Conservation (phyloP, 2,888 invertebrate species). For the Elegia similella region DNA sequence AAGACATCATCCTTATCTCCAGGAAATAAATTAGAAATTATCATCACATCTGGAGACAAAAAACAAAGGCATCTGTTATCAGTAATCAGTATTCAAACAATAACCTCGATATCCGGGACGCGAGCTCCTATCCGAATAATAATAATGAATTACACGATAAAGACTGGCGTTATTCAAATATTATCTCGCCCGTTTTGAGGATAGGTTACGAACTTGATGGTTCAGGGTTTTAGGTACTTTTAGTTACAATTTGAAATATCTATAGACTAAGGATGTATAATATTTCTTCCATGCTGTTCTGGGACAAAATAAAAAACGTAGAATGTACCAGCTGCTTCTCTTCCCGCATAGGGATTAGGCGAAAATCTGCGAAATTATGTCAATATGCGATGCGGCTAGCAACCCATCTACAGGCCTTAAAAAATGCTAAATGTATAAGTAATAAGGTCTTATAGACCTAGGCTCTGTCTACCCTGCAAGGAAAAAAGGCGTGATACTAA, state of each 20-base stretch:
- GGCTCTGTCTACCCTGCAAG: too few species aligned
- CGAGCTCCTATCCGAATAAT: conserved; percentile 44
- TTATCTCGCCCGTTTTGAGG: conserved; percentile 32
- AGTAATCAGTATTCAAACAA: conserved; percentile 55
- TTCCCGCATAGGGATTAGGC: too few species aligned
- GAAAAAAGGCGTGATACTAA: too few species aligned
- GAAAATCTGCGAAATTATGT: too few species aligned
- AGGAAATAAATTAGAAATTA: conserved; percentile 1
- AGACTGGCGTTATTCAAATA: conserved; percentile 43
- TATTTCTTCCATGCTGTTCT: too few species aligned
- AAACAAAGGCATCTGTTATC: conserved; percentile 27
- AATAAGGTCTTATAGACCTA: too few species aligned
- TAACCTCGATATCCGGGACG: conserved; percentile 48
- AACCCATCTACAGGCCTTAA: too few species aligned
- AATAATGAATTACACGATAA: conserved; percentile 33
- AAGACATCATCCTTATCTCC: background rate
- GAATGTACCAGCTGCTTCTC: too few species aligned
- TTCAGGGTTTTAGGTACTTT: background rate
- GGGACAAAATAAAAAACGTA: too few species aligned
- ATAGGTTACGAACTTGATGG: background rate
- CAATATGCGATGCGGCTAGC: too few species aligned
- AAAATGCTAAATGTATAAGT: too few species aligned
- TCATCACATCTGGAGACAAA: conserved; percentile 21
- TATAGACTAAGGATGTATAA: background rate
- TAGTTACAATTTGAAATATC: background rate